Evolutionary conservation across 2,113 vertebrate species (phyloP).

Genomic region (Caranx ignobilis): DNA sequence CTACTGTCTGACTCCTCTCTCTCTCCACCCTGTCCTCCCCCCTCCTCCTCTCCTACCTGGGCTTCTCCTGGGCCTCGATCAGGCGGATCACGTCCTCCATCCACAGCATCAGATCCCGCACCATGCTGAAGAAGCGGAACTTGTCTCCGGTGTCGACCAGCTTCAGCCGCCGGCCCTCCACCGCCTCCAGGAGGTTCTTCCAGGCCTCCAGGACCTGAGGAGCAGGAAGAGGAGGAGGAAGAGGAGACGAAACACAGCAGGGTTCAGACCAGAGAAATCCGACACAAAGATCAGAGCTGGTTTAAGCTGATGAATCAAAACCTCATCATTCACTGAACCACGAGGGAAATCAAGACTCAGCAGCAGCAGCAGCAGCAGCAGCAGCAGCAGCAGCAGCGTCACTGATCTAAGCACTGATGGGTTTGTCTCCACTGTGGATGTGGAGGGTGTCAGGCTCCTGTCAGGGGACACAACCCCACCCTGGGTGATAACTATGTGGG

Average conservation of each 20-base stretch:
- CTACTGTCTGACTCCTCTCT: too few relatives aligned
- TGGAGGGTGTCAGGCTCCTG: background rate
- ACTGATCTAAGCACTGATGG: too few relatives aligned
- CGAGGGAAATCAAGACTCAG: background rate
- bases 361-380: background rate
- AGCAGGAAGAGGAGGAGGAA: background rate
- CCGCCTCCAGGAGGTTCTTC: constrained; percentile 94
- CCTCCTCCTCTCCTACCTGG: constrained; percentile 82
- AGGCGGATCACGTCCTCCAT: constrained; percentile 99
- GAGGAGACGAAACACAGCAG: background rate
- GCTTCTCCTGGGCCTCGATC: constrained; percentile 98
- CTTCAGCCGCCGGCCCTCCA: constrained; percentile 90
- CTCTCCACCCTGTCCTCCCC: too few relatives aligned
- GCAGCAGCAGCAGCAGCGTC: too few relatives aligned
- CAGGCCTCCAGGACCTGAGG: constrained; percentile 92
- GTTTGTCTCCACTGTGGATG: too few relatives aligned
- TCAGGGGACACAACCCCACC: background rate
- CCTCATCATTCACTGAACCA: background rate
- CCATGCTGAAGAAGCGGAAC: constrained; percentile 99
- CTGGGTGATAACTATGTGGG: background rate
- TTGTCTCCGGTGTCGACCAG: constrained; percentile 97
- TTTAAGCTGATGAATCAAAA: background rate
- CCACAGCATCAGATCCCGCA: constrained; percentile 99
- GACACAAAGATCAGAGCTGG: background rate
- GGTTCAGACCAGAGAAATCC: background rate